Evolutionary conservation across 53 echinoderm and acorn worm genomes (phyloP).

Genomic region (Holothuria leucospilota): DNA sequence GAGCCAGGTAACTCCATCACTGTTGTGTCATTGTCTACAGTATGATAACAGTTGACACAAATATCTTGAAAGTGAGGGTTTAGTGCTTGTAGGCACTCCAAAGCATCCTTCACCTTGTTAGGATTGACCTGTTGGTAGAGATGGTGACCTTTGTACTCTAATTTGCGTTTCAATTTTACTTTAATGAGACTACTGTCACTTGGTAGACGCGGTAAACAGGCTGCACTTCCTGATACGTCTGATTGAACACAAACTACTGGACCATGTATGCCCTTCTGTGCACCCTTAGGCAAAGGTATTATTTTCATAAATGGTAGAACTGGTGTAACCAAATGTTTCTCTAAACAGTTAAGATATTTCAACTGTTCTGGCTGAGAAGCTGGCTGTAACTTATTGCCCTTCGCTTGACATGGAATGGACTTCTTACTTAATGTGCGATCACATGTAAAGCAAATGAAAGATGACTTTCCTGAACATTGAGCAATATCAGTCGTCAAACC

Average conservation of each 20-base stretch:
- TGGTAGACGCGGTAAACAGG: conserved; percentile 35
- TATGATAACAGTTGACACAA: too few species aligned
- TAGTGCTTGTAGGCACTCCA: conserved; percentile 56
- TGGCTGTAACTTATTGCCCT: conserved; percentile 37
- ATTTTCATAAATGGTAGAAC: conserved; percentile 65
- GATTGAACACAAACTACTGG: conserved; percentile 68
- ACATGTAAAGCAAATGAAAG: not conserved
- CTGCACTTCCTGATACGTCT: conserved; percentile 27
- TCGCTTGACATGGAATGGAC: conserved; percentile 27
- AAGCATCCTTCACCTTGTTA: conserved; percentile 47
- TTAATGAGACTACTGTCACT: conserved; percentile 61
- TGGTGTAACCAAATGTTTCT: conserved; percentile 54
- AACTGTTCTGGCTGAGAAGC: conserved; percentile 28
- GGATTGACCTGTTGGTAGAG: conserved; percentile 66
- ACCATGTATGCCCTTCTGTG: conserved; percentile 64
- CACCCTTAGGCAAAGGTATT: conserved; percentile 55
- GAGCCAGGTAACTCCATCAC: too few species aligned
- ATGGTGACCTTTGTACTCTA: conserved; percentile 66
- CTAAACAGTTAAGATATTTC: conserved; percentile 1
- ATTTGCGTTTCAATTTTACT: conserved; percentile 70
- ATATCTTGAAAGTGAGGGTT: conserved; percentile 50
- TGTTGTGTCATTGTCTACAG: too few species aligned
- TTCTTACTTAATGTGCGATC: not conserved
- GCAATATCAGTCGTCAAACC: not conserved
- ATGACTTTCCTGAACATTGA: not conserved